These are phyloP conservation scores for Sylvicapra grimmia DNA, from an alignment of 2,113 vertebrate species.

Conservation along the genomic window DNA sequence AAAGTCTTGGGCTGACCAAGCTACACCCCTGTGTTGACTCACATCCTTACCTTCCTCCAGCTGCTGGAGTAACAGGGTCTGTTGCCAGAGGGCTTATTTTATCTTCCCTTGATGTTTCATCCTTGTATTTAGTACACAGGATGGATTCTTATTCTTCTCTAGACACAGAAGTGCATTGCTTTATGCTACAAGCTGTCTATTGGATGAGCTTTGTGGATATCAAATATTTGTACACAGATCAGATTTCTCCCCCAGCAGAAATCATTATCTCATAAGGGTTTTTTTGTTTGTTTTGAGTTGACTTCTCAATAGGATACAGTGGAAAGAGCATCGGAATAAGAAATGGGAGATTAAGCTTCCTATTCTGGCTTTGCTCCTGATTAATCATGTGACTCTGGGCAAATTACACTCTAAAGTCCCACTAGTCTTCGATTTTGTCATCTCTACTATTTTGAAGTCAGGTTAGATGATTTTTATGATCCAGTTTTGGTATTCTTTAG, in stretches of 20 bases:
- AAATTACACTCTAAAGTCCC: not conserved
- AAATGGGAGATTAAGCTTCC: not conserved
- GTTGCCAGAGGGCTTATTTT: not conserved
- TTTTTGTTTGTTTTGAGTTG: not conserved
- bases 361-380: not conserved
- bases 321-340: not conserved
- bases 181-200: not conserved
- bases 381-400: not conserved
- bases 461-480: not conserved
- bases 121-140: not conserved
- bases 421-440: not conserved
- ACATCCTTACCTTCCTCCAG: not conserved
- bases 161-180: not conserved
- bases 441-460: not conserved
- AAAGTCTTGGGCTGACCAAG: slow-evolving; percentile 26
- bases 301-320: not conserved
- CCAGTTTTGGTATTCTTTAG: not conserved
- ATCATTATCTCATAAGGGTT: not conserved
- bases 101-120: not conserved
- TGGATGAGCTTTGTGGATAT: not conserved
- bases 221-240: not conserved
- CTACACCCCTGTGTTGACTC: not conserved
- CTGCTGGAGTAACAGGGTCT: not conserved
- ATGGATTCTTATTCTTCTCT: not conserved
- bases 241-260: not conserved